Evolutionary conservation across 1,140 invertebrate species (phyloP).

Genomic region (Tetraneura akinire): DNA sequence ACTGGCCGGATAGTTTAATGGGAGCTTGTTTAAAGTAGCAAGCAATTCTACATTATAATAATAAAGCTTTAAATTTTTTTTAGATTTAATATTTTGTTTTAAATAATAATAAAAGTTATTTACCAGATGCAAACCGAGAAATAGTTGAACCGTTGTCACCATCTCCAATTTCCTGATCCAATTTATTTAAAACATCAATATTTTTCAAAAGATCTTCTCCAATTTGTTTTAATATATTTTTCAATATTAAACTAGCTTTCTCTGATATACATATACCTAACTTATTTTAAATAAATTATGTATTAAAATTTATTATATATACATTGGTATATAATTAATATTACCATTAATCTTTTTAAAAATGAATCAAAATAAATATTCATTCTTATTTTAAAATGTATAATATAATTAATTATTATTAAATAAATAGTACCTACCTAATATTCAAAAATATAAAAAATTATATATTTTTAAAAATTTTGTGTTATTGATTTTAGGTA

Average conservation of each 20-base stretch:
- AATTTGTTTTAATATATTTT: conserved; percentile 61
- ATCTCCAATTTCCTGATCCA: conserved; percentile 78
- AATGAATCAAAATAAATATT: too few species aligned
- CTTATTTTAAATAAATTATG: background rate
- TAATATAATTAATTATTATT: too few species aligned
- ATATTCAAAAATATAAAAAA: too few species aligned
- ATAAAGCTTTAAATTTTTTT: background rate
- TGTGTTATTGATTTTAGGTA: too few species aligned
- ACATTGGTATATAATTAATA: too few species aligned
- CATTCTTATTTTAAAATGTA: too few species aligned
- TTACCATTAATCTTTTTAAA: too few species aligned
- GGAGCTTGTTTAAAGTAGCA: conserved; percentile 53
- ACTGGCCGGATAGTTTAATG: conserved; percentile 59
- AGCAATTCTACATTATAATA: conserved; percentile 16
- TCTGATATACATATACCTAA: conserved; percentile 57
- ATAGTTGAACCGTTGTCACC: conserved; percentile 80
- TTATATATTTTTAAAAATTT: too few species aligned
- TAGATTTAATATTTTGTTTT: conserved; percentile 52
- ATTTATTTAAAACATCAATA: conserved; percentile 67
- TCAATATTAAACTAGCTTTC: conserved; percentile 59
- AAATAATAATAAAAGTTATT: conserved; percentile 12
- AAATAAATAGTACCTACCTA: too few species aligned
- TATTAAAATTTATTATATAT: background rate
- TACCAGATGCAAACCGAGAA: conserved; percentile 66
- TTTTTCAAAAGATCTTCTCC: conserved; percentile 62